These are phyloP conservation scores for Hirtodrosophila trivittata DNA, from an alignment of 2,888 invertebrate species.

Conservation along the genomic window DNA sequence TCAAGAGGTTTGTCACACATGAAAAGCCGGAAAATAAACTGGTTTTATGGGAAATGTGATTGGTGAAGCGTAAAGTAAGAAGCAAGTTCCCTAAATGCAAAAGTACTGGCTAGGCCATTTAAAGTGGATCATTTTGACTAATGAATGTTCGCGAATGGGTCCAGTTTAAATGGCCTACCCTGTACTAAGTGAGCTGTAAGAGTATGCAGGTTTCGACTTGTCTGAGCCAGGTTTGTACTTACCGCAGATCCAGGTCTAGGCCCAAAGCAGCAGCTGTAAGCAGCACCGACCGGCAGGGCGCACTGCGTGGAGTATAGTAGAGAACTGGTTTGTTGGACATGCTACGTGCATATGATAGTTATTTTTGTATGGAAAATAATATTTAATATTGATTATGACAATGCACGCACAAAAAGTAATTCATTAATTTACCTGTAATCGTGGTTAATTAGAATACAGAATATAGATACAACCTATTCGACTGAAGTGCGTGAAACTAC, in stretches of 20 bases:
- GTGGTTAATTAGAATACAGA: conserved; percentile 12
- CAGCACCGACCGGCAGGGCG: neutral
- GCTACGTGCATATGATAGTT: neutral
- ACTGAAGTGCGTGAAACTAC: conserved; percentile 25
- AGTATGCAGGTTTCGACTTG: neutral
- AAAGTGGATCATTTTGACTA: too few relatives aligned
- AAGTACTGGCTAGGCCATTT: too few relatives aligned
- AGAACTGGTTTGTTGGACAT: conserved; percentile 1
- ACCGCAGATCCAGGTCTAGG: neutral
- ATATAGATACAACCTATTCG: conserved; percentile 22
- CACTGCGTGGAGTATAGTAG: neutral
- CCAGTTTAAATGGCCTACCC: too few relatives aligned
- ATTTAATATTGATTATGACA: conserved; percentile 20
- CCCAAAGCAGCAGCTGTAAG: neutral
- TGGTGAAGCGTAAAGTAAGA: too few relatives aligned
- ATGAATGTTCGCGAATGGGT: too few relatives aligned
- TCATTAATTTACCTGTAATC: conserved; percentile 19
- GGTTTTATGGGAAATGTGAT: too few relatives aligned
- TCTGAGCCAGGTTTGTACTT: neutral
- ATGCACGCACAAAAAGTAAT: conserved; percentile 18
- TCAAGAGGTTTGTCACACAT: too few relatives aligned
- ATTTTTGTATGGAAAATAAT: neutral
- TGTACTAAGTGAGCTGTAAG: too few relatives aligned
- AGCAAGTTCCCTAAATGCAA: too few relatives aligned
- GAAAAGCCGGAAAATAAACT: too few relatives aligned